Evolutionary conservation across 2,888 invertebrate genomes (phyloP), one percentile per base, ranked within the genome.

Genomic region (Archips xylosteana): DNA sequence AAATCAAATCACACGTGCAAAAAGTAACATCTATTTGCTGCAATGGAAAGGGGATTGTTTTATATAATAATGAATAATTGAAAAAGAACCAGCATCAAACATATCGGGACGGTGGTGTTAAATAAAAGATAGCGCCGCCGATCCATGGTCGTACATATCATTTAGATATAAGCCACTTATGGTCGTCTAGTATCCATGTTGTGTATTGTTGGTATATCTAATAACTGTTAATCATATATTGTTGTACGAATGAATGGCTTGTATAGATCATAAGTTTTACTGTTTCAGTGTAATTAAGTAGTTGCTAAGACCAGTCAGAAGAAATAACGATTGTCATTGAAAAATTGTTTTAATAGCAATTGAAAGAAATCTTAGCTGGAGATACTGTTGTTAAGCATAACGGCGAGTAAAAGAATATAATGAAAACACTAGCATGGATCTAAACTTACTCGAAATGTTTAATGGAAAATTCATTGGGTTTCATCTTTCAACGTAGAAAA

Each of bases 91-190:
- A 90, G 83, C 80, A 85, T 83, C 34, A 86, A 79, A 90, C 89
- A 90, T 91, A 90, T 91, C 91, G 83, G 81, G 82, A 77, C 80
- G 73, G 84, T 84, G 86, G 78, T 73, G 80, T 77, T 47, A 75
- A 76, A 71, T 62, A 51, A 77, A 80, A 74, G 75, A 74, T 76
- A 77, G 77, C 79, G 78, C 82, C 83, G 80, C 81, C 75, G 79
- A 84, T 86, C 87, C 79, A 82, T 73, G 77, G 81, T 80, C 80
- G 85, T 87, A 88, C 92, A 92, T 93, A 93, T 92, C 92, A 92
- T 86, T 75, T 87, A 88, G 84, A 64, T 71, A 75, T 89, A 89
- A 88, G 86, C 77, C 79, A 79, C 76, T 78, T 72, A 80, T 83
- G 79, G 69, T 78, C 82, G 83, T 83, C 79, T 80, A 83, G 78